Conservation (phyloP, 2,797 vertebrate genomes). For the Eulemur rubriventer region DNA sequence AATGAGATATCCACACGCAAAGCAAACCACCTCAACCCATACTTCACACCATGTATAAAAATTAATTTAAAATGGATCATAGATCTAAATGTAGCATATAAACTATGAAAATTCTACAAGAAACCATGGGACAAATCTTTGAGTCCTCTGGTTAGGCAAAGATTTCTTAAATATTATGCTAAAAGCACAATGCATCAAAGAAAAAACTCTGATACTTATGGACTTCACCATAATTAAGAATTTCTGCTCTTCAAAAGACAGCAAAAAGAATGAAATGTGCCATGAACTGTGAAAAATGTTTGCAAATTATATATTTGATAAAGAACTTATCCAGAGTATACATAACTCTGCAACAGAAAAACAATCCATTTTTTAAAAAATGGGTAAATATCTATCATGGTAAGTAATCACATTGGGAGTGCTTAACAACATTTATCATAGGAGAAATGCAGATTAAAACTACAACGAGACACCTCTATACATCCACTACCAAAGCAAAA, state of each 20-base stretch:
- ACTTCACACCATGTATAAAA: background rate
- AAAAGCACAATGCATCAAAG: background rate
- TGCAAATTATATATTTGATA: background rate
- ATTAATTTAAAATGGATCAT: background rate
- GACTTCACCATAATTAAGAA: background rate
- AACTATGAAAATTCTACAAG: background rate
- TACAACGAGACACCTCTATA: background rate
- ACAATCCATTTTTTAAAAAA: background rate
- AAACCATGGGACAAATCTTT: background rate
- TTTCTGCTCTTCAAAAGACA: background rate
- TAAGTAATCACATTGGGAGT: background rate
- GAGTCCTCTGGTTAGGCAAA: background rate
- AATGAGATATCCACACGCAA: background rate
- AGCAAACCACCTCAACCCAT: background rate
- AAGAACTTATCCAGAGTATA: background rate
- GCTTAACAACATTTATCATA: background rate
- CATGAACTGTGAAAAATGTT: background rate
- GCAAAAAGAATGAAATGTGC: background rate
- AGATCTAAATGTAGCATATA: background rate
- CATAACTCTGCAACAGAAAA: background rate
- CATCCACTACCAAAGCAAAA: background rate
- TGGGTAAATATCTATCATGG: background rate
- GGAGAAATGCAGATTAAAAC: background rate
- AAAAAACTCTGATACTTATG: background rate
- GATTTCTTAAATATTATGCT: background rate